These are phyloP conservation scores for Propithecus coquereli DNA, from an alignment of 2,113 vertebrate genomes.

Conservation along the genomic window DNA sequence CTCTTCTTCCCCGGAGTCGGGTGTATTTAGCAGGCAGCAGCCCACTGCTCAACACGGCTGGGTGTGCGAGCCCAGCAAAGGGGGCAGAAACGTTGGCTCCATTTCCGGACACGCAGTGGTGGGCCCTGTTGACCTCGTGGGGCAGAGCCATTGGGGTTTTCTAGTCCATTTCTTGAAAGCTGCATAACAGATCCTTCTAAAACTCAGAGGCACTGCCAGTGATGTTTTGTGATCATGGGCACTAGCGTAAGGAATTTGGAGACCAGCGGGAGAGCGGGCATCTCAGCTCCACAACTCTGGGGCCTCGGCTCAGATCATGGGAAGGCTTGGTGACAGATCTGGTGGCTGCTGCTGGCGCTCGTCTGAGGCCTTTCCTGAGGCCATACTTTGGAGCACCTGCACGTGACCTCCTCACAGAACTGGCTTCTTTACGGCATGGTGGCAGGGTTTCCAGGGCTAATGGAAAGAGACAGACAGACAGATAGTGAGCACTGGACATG, in stretches of 20 bases:
- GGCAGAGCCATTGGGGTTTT: fast-evolving
- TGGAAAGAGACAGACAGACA: neutral
- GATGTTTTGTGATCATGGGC: neutral
- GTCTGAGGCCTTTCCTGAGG: neutral
- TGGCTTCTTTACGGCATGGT: neutral
- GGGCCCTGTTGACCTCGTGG: neutral
- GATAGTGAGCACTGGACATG: no score
- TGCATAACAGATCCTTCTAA: neutral
- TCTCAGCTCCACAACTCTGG: neutral
- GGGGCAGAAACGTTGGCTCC: neutral
- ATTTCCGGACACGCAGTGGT: fast-evolving
- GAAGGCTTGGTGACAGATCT: neutral
- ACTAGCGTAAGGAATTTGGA: neutral
- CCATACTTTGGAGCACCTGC: neutral
- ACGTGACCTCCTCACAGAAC: neutral
- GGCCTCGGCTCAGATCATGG: neutral
- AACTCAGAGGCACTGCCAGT: neutral
- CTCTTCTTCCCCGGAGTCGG: neutral
- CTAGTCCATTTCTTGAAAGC: neutral
- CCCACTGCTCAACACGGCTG: neutral
- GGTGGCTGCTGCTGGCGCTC: neutral
- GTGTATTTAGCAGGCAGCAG: no score
- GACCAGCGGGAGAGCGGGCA: neutral
- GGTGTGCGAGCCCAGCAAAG: neutral
- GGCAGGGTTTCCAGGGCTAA: neutral